phyloP scores from a whole-genome alignment of 2,797 vertebrate genomes.

The Gymnoscopelus microlampas region DNA sequence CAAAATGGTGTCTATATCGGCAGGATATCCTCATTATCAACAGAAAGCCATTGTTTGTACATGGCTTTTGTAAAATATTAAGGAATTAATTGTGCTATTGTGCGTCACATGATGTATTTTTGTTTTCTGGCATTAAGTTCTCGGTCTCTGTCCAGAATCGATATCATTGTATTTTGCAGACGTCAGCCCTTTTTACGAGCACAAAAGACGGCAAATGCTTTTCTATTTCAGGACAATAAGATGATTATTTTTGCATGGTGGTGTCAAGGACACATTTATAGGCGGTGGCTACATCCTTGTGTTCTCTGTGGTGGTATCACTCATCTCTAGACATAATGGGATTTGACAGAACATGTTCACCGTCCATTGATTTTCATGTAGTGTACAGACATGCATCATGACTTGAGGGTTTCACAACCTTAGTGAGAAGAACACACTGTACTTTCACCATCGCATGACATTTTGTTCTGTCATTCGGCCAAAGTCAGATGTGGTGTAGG shows the following conservation, averaged over 20 bases:
- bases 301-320: neutral
- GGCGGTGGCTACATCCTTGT: conserved; percentile 36
- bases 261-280: conserved; percentile 48
- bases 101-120: conserved; percentile 70
- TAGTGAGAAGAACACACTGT: too few relatives aligned
- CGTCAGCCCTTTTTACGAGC: conserved; percentile 13
- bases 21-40: conserved; percentile 80
- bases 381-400: too few relatives aligned
- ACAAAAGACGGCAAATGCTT: conserved; percentile 34
- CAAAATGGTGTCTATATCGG: conserved; percentile 56
- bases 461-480: too few relatives aligned
- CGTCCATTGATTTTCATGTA: too few relatives aligned
- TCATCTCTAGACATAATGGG: conserved; percentile 19
- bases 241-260: conserved; percentile 43
- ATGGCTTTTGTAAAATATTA: conserved; percentile 41
- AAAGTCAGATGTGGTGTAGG: too few relatives aligned
- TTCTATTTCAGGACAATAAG: conserved; percentile 61
- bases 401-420: too few relatives aligned
- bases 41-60: conserved; percentile 77
- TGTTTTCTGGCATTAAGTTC: conserved; percentile 55
- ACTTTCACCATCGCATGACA: too few relatives aligned
- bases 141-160: conserved; percentile 27
- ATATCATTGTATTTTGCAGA: conserved; percentile 45
- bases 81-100: conserved; percentile 69
- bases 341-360: too few relatives aligned